Evolutionary conservation across 2,113 vertebrate genomes (phyloP), one percentile per base, ranked within the genome.

Genomic region (Aplodontia rufa): DNA sequence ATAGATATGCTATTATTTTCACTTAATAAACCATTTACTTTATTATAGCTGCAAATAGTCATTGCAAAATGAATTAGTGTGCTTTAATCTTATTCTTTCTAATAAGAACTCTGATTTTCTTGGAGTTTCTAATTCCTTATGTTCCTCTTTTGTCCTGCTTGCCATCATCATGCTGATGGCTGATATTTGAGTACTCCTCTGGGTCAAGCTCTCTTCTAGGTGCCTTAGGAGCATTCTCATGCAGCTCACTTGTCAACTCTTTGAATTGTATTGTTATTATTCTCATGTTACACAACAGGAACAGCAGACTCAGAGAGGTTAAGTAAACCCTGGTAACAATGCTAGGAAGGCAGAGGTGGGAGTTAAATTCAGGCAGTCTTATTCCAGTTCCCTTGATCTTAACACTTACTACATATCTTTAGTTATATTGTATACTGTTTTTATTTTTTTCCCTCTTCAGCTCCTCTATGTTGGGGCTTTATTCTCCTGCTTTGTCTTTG

Each of bases 241-340:
- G 17, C 6, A 32, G 17, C 47, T 49, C 5, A 49, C 79, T 49
- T 4, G 2, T 72, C 64, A 35, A 1, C 13, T 26, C 60, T 37
- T 6, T 1, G 14, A 87, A 45, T 17, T 30, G 12, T 4, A 8
- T 10, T 6, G 37, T 40, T 60, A 19, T 51, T 58, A 35, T 37
- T 13, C 24, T 83, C 71, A 10, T 7, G 37, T 60, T 35, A 32
- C 47, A 82, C 42, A 75, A 35, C 53, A 62, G 49, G 49, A 87
- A 87, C 20, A 35, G 5, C 17, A 81, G 74, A 17, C 58, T 81
- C 13, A 8, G 53, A 81, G n/a, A 60, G 37, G 51, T 76, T 35
- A 53, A n/a, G 58, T 60, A n/a, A 49, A 30, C 16, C 60, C 20
- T 53, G 37, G 45, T 13, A 42, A 10, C 0, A 0, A 1, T 40